Percentiles rank a stretch among this genome's conserved stretches.
Evolutionary conservation across 2,113 vertebrate species (phyloP).

Genomic region (Barbus barbus): DNA sequence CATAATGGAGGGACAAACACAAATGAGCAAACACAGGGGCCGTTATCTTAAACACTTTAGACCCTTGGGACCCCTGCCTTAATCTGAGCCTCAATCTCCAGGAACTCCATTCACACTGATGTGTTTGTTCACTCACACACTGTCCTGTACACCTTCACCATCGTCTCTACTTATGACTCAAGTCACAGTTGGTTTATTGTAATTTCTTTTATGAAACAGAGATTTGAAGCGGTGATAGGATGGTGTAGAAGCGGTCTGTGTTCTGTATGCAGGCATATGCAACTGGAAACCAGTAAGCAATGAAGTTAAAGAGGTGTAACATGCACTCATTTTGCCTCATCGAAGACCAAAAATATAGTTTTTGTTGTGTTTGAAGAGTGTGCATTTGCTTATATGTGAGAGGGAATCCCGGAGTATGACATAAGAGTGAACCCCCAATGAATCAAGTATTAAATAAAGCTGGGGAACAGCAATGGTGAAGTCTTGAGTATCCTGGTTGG

Average conservation of each 20-base stretch:
- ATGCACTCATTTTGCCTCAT: neutral
- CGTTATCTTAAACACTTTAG: neutral
- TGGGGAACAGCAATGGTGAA: too few relatives aligned
- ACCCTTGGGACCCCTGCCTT: neutral
- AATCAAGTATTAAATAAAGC: too few relatives aligned
- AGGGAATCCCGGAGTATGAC: too few relatives aligned
- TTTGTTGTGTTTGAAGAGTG: too few relatives aligned
- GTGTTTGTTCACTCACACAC: neutral
- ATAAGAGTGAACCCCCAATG: too few relatives aligned
- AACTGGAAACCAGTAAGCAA: neutral
- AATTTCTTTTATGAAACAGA: neutral
- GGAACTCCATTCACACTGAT: neutral
- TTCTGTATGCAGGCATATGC: neutral
- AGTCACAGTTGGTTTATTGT: neutral
- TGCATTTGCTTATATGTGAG: too few relatives aligned
- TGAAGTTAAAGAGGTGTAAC: neutral
- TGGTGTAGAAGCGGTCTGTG: neutral
- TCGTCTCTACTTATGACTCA: neutral
- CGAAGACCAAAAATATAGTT: neutral
- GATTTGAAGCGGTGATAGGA: neutral
- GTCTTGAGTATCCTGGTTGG: too few relatives aligned
- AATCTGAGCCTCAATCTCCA: conserved; percentile 3
- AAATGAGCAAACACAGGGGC: conserved; percentile 20
- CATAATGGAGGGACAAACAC: conserved; percentile 23
- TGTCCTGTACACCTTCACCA: neutral